Evolutionary conservation across 2,888 invertebrate species (phyloP).

Genomic region (Stenodera caucasica): DNA sequence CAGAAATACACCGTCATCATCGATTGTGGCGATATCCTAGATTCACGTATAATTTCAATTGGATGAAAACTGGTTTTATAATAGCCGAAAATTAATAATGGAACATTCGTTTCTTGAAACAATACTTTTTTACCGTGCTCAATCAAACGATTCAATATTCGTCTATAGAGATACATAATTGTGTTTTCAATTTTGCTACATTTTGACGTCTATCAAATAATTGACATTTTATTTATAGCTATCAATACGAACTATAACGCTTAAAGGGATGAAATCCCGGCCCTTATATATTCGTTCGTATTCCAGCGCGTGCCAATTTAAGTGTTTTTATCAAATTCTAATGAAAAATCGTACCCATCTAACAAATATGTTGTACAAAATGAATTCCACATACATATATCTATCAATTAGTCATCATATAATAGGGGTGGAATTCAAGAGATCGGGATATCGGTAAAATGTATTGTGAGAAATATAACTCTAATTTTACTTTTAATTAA

Average conservation of each 20-base stretch:
- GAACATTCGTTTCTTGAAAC: not conserved
- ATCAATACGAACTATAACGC: too few species aligned
- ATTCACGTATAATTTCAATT: slow-evolving; percentile 13
- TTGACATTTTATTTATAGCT: too few species aligned
- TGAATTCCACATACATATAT: not conserved
- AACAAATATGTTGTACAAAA: slow-evolving; percentile 4
- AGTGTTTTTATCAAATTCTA: slow-evolving; percentile 43
- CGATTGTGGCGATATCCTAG: not conserved
- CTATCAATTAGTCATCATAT: slow-evolving; percentile 17
- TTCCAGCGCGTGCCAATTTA: slow-evolving; percentile 38
- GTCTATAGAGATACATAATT: not conserved
- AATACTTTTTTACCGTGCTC: not conserved
- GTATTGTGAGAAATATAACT: slow-evolving; percentile 52
- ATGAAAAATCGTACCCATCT: slow-evolving; percentile 9
- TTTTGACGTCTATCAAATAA: slow-evolving; percentile 2
- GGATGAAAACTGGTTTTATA: slow-evolving; percentile 17
- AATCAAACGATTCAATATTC: not conserved
- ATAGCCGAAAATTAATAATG: slow-evolving; percentile 10
- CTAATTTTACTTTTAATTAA: slow-evolving; percentile 59
- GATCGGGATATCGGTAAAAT: slow-evolving; percentile 4
- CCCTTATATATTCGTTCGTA: slow-evolving; percentile 13
- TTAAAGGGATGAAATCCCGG: slow-evolving; percentile 16
- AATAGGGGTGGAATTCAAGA: slow-evolving; percentile 18
- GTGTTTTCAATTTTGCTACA: not conserved
- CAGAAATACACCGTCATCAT: slow-evolving; percentile 20